These are phyloP conservation scores for Caenorhabditis angaria DNA, from an alignment of 2,888 invertebrate genomes.

Conservation along the genomic window DNA sequence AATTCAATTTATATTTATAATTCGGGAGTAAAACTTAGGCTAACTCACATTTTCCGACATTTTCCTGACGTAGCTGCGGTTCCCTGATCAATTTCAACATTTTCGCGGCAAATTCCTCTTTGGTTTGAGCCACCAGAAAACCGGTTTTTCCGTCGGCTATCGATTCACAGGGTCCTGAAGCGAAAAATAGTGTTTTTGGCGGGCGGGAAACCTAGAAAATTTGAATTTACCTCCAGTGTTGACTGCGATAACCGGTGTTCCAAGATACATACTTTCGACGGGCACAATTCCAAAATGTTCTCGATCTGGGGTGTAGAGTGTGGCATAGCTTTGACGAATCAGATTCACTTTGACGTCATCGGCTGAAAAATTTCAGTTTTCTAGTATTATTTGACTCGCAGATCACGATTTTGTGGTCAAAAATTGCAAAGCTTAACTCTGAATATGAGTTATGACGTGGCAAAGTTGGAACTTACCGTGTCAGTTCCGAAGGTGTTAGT, in stretches of 20 bases:
- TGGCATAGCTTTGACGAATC: slow-evolving; percentile 81
- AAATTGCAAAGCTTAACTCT: no score
- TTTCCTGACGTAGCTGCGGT: neutral
- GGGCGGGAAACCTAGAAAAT: no score
- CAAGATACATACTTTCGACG: slow-evolving; percentile 93
- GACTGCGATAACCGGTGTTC: slow-evolving; percentile 91
- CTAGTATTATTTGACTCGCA: neutral
- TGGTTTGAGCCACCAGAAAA: slow-evolving; percentile 70
- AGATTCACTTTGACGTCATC: slow-evolving; percentile 86
- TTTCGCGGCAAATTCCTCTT: slow-evolving; percentile 53
- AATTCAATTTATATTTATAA: slow-evolving; percentile 1
- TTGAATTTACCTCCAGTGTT: slow-evolving; percentile 82
- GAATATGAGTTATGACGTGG: no score
- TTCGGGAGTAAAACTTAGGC: neutral
- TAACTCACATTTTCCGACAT: slow-evolving; percentile 20
- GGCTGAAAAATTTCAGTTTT: slow-evolving; percentile 5
- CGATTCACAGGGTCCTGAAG: slow-evolving; percentile 86
- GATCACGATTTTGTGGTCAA: no score
- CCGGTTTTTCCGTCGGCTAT: slow-evolving; percentile 76
- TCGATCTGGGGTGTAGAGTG: slow-evolving; percentile 92
- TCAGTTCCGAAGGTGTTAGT: neutral
- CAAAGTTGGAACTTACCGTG: neutral
- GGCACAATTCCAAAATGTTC: slow-evolving; percentile 99
- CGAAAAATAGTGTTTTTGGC: no score
- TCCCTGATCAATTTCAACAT: slow-evolving; percentile 49